These are phyloP conservation scores for Theocolax elegans DNA, from an alignment of 1,140 invertebrate species.

Conservation along the genomic window DNA sequence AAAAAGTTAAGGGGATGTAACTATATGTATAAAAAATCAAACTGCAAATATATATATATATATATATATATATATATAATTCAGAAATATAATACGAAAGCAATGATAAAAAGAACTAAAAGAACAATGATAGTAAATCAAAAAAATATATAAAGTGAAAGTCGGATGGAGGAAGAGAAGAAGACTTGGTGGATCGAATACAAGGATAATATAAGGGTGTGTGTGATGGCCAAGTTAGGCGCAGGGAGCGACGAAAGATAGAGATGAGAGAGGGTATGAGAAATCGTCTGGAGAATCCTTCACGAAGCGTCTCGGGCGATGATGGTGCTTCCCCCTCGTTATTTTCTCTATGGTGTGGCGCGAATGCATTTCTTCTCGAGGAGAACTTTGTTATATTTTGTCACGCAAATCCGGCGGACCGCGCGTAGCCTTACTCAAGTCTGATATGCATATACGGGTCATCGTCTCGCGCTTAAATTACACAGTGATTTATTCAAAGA, in stretches of 20 bases:
- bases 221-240: too few species aligned
- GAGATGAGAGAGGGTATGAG: background rate
- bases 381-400: constrained; percentile 33
- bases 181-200: too few species aligned
- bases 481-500: constrained; percentile 15
- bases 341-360: constrained; percentile 12
- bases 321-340: constrained; percentile 8
- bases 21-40: background rate
- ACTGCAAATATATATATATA: constrained; percentile 2
- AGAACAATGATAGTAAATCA: constrained; percentile 30
- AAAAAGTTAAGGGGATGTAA: background rate
- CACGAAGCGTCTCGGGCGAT: background rate
- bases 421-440: background rate
- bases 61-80: too few species aligned
- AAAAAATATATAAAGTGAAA: background rate
- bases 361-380: constrained; percentile 16
- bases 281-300: constrained; percentile 35
- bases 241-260: background rate
- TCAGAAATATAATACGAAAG: too few species aligned
- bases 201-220: too few species aligned
- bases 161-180: background rate
- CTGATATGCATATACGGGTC: background rate
- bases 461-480: background rate
- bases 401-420: constrained; percentile 22
- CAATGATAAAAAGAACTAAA: constrained; percentile 9